Conservation (phyloP, 2,113 vertebrate species). For the Forbesichthys agassizii region DNA sequence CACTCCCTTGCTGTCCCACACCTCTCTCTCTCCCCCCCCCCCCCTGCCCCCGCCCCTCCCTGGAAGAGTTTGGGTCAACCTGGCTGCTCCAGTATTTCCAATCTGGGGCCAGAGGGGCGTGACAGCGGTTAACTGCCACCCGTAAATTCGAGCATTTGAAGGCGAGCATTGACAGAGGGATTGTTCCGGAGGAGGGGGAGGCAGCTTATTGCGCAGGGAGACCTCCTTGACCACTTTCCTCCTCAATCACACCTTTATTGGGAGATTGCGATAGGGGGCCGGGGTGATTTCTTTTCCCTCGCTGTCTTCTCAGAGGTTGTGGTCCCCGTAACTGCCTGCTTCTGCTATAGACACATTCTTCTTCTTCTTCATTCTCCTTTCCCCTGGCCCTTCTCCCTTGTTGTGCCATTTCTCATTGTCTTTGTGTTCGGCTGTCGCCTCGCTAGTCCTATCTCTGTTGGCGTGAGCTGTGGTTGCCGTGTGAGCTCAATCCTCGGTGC, state of each 20-base stretch:
- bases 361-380: slow-evolving; percentile 11
- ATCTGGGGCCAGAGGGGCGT: slow-evolving; percentile 33
- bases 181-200: slow-evolving; percentile 24
- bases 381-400: background rate
- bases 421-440: background rate
- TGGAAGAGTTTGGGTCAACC: slow-evolving; percentile 30
- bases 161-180: slow-evolving; percentile 37
- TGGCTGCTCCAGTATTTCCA: slow-evolving; percentile 24
- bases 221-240: slow-evolving; percentile 12
- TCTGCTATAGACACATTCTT: slow-evolving; percentile 27
- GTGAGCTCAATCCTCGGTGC: background rate
- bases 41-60: slow-evolving; percentile 1
- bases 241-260: slow-evolving; percentile 63
- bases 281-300: slow-evolving; percentile 42
- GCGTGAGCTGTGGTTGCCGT: background rate
- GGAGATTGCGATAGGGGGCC: slow-evolving; percentile 40
- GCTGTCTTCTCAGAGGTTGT: slow-evolving; percentile 23
- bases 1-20: background rate
- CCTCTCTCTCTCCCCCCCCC: slow-evolving; percentile 2
- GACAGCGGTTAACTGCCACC: slow-evolving; percentile 55
- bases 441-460: slow-evolving; percentile 1
- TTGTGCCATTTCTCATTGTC: slow-evolving; percentile 18
- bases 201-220: slow-evolving; percentile 51
- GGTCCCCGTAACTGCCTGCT: slow-evolving; percentile 30
- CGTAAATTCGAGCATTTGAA: slow-evolving; percentile 49